phyloP scores from a whole-genome alignment of 1,140 invertebrate species.

The Pseudachorutes palmiensis region DNA sequence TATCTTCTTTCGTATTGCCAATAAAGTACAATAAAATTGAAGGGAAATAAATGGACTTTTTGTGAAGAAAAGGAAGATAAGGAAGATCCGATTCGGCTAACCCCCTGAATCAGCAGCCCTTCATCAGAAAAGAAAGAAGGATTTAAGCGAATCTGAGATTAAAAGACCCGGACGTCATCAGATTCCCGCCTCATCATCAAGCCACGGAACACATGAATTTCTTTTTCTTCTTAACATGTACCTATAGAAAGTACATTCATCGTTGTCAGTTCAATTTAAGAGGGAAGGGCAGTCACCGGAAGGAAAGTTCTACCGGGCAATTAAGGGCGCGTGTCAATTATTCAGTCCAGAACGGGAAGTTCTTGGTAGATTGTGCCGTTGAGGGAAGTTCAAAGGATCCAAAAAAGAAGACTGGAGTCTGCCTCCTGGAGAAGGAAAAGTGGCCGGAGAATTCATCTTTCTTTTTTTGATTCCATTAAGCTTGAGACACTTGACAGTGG shows the following conservation, averaged over 20 bases:
- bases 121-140: background rate
- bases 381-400: background rate
- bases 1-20: background rate
- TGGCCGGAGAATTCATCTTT: background rate
- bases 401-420: background rate
- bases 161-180: background rate
- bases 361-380: too few relatives aligned
- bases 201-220: too few relatives aligned
- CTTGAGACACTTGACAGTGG: background rate
- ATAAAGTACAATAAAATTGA: too few relatives aligned
- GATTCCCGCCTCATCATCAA: background rate
- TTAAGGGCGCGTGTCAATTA: background rate
- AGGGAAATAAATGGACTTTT: background rate
- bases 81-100: background rate
- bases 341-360: too few relatives aligned
- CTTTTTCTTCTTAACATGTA: too few relatives aligned
- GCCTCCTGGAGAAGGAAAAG: background rate
- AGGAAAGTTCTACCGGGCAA: background rate
- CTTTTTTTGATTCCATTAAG: background rate
- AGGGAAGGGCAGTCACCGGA: background rate
- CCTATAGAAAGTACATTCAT: too few relatives aligned
- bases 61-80: background rate
- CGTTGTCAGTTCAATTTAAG: too few relatives aligned
- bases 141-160: background rate
- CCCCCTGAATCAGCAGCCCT: background rate